phyloP scores from a whole-genome alignment of 2,113 vertebrate genomes.

The Mormoops blainvillei region DNA sequence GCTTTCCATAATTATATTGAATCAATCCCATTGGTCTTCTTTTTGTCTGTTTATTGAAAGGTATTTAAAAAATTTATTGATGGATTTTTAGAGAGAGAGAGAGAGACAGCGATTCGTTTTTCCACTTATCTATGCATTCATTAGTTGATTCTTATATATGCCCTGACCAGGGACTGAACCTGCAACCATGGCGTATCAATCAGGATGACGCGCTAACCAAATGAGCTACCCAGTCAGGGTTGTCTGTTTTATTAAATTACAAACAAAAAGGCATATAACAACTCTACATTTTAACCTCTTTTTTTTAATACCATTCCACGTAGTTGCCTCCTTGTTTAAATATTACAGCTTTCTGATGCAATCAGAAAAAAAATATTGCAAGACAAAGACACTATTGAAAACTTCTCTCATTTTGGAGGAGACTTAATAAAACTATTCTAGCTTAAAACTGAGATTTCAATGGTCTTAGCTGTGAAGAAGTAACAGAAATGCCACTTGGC shows the following conservation, averaged over 20 bases:
- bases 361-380: slow-evolving; percentile 18
- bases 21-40: neutral
- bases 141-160: too few relatives aligned
- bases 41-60: slow-evolving; percentile 9
- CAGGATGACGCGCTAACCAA: too few relatives aligned
- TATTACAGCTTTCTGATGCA: slow-evolving; percentile 31
- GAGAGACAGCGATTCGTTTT: too few relatives aligned
- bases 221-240: too few relatives aligned
- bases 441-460: slow-evolving; percentile 68
- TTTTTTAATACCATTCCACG: neutral
- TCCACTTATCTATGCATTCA: too few relatives aligned
- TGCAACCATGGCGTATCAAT: too few relatives aligned
- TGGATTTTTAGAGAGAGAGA: too few relatives aligned
- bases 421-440: slow-evolving; percentile 69
- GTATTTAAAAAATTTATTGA: too few relatives aligned
- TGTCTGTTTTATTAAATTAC: slow-evolving; percentile 22
- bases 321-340: slow-evolving; percentile 23
- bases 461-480: neutral
- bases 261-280: neutral
- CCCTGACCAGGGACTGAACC: too few relatives aligned
- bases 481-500: slow-evolving; percentile 72
- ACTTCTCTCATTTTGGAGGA: slow-evolving; percentile 29
- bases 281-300: slow-evolving; percentile 46
- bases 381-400: slow-evolving; percentile 77
- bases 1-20: neutral